Conservation (phyloP, 2,113 vertebrate genomes). For the Entelurus aequoreus region DNA sequence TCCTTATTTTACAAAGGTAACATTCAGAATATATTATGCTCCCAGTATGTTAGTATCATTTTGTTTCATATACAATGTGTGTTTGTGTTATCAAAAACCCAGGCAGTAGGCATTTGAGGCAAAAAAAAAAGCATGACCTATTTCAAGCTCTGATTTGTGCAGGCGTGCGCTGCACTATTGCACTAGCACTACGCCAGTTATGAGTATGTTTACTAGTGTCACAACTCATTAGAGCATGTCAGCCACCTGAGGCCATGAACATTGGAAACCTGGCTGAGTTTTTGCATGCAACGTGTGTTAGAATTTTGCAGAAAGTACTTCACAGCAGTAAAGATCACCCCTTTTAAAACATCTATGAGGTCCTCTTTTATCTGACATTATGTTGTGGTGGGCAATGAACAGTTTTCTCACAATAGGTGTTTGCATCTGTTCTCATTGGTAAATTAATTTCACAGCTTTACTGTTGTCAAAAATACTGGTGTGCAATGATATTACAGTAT, state of each 20-base stretch:
- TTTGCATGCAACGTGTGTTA: conserved; percentile 20
- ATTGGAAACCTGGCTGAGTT: conserved; percentile 16
- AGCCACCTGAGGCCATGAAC: conserved; percentile 43
- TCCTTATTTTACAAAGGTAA: neutral
- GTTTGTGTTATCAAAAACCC: neutral
- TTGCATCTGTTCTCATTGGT: conserved; percentile 14
- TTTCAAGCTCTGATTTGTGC: conserved; percentile 10
- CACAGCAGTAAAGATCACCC: neutral
- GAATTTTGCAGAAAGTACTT: conserved; percentile 8
- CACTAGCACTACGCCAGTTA: conserved; percentile 17
- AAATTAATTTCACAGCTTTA: conserved; percentile 31
- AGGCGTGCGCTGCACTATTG: conserved; percentile 16
- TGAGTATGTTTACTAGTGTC: conserved; percentile 34
- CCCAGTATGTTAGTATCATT: neutral
- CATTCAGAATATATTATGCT: neutral
- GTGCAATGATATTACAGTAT: neutral
- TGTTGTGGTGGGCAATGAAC: neutral
- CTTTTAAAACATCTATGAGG: neutral
- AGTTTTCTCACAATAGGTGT: conserved; percentile 17
- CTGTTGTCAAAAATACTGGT: conserved; percentile 1
- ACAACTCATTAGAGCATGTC: conserved; percentile 43
- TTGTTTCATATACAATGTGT: neutral
- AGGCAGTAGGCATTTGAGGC: neutral
- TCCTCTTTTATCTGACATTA: no score
- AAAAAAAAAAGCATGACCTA: neutral